Percentiles rank a stretch among this genome's conserved stretches.
Evolutionary conservation across 1,140 invertebrate species (phyloP).

Genomic region (Amyelois transitella): DNA sequence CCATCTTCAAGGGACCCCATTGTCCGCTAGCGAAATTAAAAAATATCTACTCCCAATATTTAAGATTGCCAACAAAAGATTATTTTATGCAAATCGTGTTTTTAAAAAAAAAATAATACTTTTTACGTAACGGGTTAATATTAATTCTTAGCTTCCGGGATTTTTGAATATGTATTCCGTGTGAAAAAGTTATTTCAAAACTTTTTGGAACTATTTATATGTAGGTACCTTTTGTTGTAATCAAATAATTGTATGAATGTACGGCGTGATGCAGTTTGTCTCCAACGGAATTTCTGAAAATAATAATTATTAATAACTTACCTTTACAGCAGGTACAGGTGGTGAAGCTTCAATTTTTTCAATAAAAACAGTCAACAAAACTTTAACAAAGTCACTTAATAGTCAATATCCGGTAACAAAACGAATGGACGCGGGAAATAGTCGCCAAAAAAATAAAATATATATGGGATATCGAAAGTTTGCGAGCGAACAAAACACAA

Average conservation of each 20-base stretch:
- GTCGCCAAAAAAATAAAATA: slow-evolving; percentile 6
- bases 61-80: not conserved
- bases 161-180: slow-evolving; percentile 1
- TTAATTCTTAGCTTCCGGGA: slow-evolving; percentile 1
- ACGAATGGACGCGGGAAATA: slow-evolving; percentile 23
- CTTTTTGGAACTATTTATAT: not conserved
- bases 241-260: too few species aligned
- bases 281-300: not conserved
- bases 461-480: slow-evolving; percentile 14
- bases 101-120: not conserved
- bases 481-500: slow-evolving; percentile 12
- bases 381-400: slow-evolving; percentile 54
- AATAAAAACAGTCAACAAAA: slow-evolving; percentile 57
- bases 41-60: not conserved
- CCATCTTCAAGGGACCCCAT: slow-evolving; percentile 29
- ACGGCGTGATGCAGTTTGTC: not conserved
- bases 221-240: too few species aligned
- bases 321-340: slow-evolving; percentile 30
- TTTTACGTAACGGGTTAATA: not conserved
- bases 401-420: slow-evolving; percentile 51
- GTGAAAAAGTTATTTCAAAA: not conserved
- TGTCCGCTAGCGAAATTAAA: slow-evolving; percentile 25
- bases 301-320: slow-evolving; percentile 28
- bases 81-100: slow-evolving; percentile 1
- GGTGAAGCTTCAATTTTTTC: slow-evolving; percentile 22